Base-by-base conservation (phyloP, 2,797 vertebrate species). In the Erpetoichthys calabaricus region DNA sequence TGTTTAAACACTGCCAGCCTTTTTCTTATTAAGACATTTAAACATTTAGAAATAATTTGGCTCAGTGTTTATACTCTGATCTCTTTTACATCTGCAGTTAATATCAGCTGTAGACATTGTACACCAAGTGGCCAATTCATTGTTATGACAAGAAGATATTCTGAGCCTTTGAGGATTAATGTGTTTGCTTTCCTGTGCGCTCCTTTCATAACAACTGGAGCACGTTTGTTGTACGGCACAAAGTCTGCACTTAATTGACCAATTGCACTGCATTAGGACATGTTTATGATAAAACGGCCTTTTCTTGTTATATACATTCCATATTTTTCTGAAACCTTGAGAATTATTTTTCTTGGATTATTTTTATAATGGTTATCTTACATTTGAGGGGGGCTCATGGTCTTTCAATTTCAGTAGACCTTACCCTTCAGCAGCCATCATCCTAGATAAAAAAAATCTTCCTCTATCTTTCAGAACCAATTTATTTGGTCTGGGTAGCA, bases 61-160 rank as follows among this genome's bases (percentile, higher is more conserved):
- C 68, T 63, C 70, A 65, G 68, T 82, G 80, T 83, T 82, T 83
- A 80, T 74, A 64, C 73, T 76, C 74, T 75, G 75, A 77, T 71
- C 72, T 74, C 71, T 68, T 56, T 77, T 75, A 80, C 81, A 84
- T 82, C 81, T 84, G 80, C 70, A 79, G 63, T 78, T 82, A 73
- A 84, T 80, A 81, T 79, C 57, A 75, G 78, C 68, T 65, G 73
- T 72, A 72, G 75, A 73, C 75, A 75, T 75, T 72, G 63, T 51
- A 57, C 69, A 74, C 76, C 80, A 55, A 79, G 76, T 70, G 75
- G 66, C 75, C 73, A 59, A 64, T 74, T 75, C 75, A 71, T 73
- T 85, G 80, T 81, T 82, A 80, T 81, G 77, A 80, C 80, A 84
- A 69, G 68, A 57, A 68, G 72, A 80, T 79, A 79, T 81, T 84